Evolutionary conservation across 2,113 vertebrate species (phyloP).

Genomic region (Panthera leo): DNA sequence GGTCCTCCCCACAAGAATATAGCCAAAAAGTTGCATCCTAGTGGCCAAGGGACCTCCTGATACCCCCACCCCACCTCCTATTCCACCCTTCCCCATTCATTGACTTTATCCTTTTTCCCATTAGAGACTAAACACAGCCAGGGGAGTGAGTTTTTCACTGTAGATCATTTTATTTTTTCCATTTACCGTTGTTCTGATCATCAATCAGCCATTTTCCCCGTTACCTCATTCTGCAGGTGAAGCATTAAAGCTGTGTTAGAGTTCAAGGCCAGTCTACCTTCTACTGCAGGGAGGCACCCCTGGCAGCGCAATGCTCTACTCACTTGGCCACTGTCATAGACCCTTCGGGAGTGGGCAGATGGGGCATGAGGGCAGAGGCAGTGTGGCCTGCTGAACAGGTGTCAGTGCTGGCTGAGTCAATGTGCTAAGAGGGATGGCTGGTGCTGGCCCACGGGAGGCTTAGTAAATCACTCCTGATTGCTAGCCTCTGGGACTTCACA

Average conservation of each 20-base stretch:
- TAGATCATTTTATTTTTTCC: not conserved
- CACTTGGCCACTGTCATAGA: not conserved
- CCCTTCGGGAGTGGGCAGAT: not conserved
- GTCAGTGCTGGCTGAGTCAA: not conserved
- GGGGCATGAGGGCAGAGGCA: not conserved
- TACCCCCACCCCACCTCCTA: not conserved
- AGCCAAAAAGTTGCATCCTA: not conserved
- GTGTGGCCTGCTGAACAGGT: not conserved
- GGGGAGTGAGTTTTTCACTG: not conserved
- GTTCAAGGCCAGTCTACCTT: not conserved
- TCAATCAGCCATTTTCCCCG: not conserved
- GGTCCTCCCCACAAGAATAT: not conserved
- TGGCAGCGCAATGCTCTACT: not conserved
- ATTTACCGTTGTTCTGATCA: not conserved
- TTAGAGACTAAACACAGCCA: not conserved
- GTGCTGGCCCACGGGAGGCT: not conserved
- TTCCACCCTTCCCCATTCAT: not conserved
- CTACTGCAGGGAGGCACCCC: not conserved
- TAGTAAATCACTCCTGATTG: conserved; percentile 8
- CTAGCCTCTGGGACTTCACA: conserved; percentile 19
- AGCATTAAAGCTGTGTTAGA: not conserved
- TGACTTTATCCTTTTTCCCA: not conserved
- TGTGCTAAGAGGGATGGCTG: not conserved
- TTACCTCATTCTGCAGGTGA: not conserved
- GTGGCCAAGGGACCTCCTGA: not conserved